Percentiles rank a stretch among this genome's conserved stretches.
phyloP scores from a whole-genome alignment of 2,113 vertebrate genomes.

The Corythaixoides concolor region DNA sequence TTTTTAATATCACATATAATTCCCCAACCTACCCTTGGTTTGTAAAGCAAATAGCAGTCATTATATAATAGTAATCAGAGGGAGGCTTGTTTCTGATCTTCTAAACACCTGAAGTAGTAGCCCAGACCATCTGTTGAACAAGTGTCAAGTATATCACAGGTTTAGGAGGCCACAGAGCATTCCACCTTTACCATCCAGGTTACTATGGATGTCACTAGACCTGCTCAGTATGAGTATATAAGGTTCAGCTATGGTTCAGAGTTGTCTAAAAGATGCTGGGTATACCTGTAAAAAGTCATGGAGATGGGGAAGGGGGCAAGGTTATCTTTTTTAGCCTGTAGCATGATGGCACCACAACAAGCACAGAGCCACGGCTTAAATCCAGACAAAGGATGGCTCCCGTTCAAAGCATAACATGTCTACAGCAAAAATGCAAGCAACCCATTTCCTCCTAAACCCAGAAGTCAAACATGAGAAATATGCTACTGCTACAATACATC shows the following conservation, averaged over 20 bases:
- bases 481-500: not conserved
- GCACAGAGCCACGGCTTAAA: not conserved
- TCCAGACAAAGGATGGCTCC: not conserved
- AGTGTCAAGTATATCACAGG: not conserved
- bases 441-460: not conserved
- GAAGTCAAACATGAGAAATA: not conserved
- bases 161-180: not conserved
- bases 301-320: fast-evolving
- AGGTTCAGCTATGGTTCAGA: not conserved
- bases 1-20: not conserved
- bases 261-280: not conserved
- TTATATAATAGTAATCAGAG: not conserved
- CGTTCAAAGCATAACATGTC: not conserved
- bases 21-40: not conserved
- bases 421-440: not conserved
- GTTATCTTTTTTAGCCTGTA: not conserved
- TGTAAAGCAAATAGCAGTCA: not conserved
- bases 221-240: not conserved
- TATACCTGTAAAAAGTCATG: not conserved
- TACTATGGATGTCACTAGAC: not conserved
- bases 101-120: not conserved
- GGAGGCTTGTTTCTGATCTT: not conserved
- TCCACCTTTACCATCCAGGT: not conserved
- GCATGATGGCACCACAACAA: not conserved
- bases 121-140: not conserved